phyloP scores from a whole-genome alignment of 2,797 vertebrate genomes.

The Brachymystax lenok region DNA sequence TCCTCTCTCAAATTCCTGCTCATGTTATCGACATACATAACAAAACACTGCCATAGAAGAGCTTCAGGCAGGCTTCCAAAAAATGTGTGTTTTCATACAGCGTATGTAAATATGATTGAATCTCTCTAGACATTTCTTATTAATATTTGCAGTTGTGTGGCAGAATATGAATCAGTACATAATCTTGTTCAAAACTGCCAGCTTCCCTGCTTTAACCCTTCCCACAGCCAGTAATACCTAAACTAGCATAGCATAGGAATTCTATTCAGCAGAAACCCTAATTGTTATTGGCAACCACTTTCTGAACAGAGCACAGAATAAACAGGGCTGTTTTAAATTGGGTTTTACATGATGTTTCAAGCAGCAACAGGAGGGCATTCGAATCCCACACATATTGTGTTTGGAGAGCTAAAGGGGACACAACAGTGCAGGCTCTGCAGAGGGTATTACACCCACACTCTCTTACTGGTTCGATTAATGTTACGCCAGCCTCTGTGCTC shows the following conservation, averaged over 20 bases:
- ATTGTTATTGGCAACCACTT: constrained; percentile 18
- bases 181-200: background rate
- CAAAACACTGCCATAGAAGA: background rate
- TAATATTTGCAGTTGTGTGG: too few species aligned
- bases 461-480: constrained; percentile 54
- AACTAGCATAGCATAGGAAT: background rate
- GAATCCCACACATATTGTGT: constrained; percentile 48
- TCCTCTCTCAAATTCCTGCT: background rate
- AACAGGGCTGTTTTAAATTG: constrained; percentile 13
- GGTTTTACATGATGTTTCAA: constrained; percentile 51
- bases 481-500: constrained; percentile 48
- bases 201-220: background rate
- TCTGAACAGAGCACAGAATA: constrained; percentile 15
- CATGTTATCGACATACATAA: background rate
- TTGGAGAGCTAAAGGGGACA: constrained; percentile 43
- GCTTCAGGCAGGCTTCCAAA: background rate
- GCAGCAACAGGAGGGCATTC: constrained; percentile 35
- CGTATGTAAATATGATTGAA: background rate
- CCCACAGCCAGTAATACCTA: background rate
- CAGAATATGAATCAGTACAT: too few species aligned
- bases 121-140: background rate
- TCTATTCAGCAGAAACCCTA: background rate
- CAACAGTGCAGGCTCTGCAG: constrained; percentile 37
- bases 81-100: too few species aligned
- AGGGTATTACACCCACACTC: constrained; percentile 57